Percentiles rank a stretch among this genome's conserved stretches.
Conservation (phyloP, 1,140 invertebrate species). For the Gonatopus flavifemur region DNA sequence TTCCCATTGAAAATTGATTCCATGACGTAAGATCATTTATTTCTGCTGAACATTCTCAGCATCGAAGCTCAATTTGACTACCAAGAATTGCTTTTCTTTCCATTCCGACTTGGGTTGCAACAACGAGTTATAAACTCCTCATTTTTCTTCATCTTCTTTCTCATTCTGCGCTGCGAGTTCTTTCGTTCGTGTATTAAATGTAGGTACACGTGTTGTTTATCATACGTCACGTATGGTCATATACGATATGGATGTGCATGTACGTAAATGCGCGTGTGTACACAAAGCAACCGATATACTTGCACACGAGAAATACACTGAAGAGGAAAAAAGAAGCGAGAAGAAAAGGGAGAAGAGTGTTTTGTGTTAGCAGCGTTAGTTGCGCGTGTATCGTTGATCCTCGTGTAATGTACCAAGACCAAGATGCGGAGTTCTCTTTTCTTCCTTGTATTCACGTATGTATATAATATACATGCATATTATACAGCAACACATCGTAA, state of each 20-base stretch:
- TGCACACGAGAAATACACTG: not conserved
- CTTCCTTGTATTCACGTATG: slow-evolving; percentile 5
- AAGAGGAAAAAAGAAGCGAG: not conserved
- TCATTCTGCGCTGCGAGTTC: not conserved
- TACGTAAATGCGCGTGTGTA: slow-evolving; percentile 22
- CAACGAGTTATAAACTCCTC: too few species aligned
- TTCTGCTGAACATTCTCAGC: too few species aligned
- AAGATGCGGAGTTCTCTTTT: not conserved
- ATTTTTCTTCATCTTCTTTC: too few species aligned
- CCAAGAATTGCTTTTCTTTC: too few species aligned
- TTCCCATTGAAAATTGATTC: too few species aligned
- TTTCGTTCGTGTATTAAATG: slow-evolving; percentile 5
- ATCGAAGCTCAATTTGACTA: too few species aligned
- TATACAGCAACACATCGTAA: slow-evolving; percentile 17
- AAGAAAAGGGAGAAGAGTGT: slow-evolving; percentile 2
- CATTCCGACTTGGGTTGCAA: too few species aligned
- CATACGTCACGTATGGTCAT: slow-evolving; percentile 27
- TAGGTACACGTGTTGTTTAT: slow-evolving; percentile 36
- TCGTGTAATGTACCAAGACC: slow-evolving; percentile 18
- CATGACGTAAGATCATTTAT: not conserved
- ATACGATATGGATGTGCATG: too few species aligned
- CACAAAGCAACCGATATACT: slow-evolving; percentile 16
- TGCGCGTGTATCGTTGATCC: slow-evolving; percentile 14
- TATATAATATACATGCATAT: too few species aligned
- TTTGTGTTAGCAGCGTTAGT: slow-evolving; percentile 3